Conservation (phyloP, 2,797 vertebrate species). For the Uromys caudimaculatus region DNA sequence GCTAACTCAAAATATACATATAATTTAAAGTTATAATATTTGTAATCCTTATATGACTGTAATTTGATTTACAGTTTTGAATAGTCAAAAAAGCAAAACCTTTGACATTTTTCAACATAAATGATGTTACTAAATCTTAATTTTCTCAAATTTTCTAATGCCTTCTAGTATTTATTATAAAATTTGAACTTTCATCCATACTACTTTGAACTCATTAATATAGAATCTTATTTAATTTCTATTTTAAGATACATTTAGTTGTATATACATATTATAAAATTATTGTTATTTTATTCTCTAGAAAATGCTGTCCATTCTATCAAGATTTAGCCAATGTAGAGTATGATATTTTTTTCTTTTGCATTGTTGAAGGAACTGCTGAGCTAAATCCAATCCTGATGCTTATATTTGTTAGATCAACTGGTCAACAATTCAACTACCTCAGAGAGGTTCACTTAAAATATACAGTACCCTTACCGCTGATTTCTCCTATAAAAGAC, state of each 20-base stretch:
- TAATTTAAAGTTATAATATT: constrained; percentile 9
- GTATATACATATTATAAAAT: neutral
- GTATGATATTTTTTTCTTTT: neutral
- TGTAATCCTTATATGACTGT: neutral
- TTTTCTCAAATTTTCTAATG: neutral
- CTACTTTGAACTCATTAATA: constrained; percentile 42
- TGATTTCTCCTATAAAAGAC: constrained; percentile 8
- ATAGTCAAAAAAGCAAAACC: neutral
- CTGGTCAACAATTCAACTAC: neutral
- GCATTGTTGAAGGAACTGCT: neutral
- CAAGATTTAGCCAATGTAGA: neutral
- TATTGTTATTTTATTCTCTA: constrained; percentile 8
- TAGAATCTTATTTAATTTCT: constrained; percentile 12
- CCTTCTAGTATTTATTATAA: constrained; percentile 22
- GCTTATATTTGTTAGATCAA: neutral
- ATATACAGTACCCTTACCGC: neutral
- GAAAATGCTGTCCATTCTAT: neutral
- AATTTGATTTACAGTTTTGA: constrained; percentile 36
- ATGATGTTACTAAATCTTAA: constrained; percentile 11
- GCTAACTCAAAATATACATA: neutral
- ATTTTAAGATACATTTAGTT: constrained; percentile 42
- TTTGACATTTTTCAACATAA: neutral
- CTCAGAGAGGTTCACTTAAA: constrained; percentile 15
- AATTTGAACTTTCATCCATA: constrained; percentile 7
- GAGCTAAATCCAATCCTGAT: neutral